phyloP scores from a whole-genome alignment of 2,113 vertebrate species.

The Plecturocebus donacophilus region DNA sequence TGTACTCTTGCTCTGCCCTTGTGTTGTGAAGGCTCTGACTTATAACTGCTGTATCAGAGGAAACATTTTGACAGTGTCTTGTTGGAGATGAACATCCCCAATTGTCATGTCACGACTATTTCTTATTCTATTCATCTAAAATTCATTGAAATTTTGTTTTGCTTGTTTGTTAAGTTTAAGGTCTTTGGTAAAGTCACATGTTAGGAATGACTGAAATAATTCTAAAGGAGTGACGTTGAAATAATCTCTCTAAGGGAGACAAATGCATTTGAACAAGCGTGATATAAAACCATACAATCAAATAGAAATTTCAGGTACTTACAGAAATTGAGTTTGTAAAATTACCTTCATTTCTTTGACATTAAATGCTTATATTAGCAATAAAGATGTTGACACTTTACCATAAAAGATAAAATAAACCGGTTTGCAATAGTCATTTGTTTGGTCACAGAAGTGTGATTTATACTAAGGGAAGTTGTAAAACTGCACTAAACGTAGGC shows the following conservation, averaged over 20 bases:
- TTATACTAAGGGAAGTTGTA: background rate
- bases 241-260: background rate
- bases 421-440: background rate
- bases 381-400: slow-evolving; percentile 15
- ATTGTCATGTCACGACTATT: background rate
- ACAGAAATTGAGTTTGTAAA: slow-evolving; percentile 40
- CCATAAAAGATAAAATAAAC: background rate
- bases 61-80: background rate
- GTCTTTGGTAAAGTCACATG: background rate
- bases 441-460: background rate
- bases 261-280: slow-evolving; percentile 26
- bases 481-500: background rate
- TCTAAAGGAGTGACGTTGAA: background rate
- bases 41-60: background rate
- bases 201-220: slow-evolving; percentile 22
- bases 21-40: background rate
- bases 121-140: background rate
- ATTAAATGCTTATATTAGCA: slow-evolving; percentile 13
- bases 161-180: slow-evolving; percentile 8
- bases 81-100: slow-evolving; percentile 26
- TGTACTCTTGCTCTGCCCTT: background rate
- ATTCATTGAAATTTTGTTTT: background rate
- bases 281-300: background rate
- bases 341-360: slow-evolving; percentile 35
- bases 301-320: slow-evolving; percentile 18